Evolutionary conservation across 1,140 invertebrate species (phyloP).

Genomic region (Bombus cullumanus): DNA sequence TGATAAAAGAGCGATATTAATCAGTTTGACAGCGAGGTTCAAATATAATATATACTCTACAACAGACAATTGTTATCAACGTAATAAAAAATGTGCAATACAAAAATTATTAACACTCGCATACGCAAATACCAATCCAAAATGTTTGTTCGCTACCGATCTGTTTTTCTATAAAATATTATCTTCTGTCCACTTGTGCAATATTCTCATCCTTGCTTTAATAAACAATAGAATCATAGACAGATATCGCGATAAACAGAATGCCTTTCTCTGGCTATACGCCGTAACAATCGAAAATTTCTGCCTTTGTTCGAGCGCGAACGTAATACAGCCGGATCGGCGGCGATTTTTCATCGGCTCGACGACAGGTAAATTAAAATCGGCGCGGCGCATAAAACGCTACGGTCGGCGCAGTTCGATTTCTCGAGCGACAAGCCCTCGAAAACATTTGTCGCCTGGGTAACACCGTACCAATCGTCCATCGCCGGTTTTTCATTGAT

Average conservation of each 20-base stretch:
- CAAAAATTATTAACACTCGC: no score
- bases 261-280: neutral
- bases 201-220: neutral
- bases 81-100: no score
- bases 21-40: no score
- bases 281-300: constrained; percentile 28
- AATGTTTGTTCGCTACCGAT: no score
- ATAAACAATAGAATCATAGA: neutral
- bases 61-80: no score
- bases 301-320: constrained; percentile 22
- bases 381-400: constrained; percentile 14
- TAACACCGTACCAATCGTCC: neutral
- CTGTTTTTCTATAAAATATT: neutral
- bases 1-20: no score
- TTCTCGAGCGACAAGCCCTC: neutral
- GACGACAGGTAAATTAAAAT: constrained; percentile 40
- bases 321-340: constrained; percentile 14
- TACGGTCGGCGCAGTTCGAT: neutral
- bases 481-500: constrained; percentile 18
- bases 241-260: neutral
- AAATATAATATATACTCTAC: no score
- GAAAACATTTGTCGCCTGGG: constrained; percentile 37
- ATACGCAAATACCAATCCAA: no score
- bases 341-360: constrained; percentile 27
- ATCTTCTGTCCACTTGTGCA: neutral